Percentiles rank a stretch among this genome's conserved stretches.
Evolutionary conservation across 2,797 vertebrate genomes (phyloP).

Genomic region (Eutrigla gurnardus): DNA sequence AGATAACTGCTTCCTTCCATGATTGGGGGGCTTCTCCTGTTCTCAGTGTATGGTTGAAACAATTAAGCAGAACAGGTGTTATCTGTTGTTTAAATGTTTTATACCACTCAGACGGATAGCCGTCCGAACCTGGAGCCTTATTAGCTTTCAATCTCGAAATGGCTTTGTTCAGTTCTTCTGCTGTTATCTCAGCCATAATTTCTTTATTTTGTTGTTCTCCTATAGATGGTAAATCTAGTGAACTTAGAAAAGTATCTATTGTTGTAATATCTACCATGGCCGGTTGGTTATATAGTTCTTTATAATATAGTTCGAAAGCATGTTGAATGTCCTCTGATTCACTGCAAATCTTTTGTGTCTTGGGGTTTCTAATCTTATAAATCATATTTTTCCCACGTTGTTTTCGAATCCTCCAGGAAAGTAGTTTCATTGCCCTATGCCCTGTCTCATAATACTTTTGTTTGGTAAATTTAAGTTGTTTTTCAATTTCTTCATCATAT

Average conservation of each 20-base stretch:
- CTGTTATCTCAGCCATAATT: constrained; percentile 7
- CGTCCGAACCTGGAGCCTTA: background rate
- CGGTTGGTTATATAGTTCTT: background rate
- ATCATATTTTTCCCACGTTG: background rate
- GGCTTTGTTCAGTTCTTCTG: background rate
- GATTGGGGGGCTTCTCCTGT: background rate
- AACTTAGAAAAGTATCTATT: background rate
- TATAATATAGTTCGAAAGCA: background rate
- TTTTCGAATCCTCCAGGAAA: constrained; percentile 4
- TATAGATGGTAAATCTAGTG: constrained; percentile 1
- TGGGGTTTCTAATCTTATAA: background rate
- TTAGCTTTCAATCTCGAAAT: background rate
- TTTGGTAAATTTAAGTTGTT: constrained; percentile 11
- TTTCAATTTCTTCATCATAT: constrained; percentile 18
- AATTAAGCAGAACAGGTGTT: background rate
- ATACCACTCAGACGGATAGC: background rate
- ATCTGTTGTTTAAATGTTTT: background rate
- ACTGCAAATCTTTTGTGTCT: background rate
- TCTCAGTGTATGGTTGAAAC: background rate
- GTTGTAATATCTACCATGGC: background rate
- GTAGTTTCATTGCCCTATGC: background rate
- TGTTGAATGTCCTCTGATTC: background rate
- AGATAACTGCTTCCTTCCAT: background rate
- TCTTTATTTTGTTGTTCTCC: constrained; percentile 1
- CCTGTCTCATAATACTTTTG: constrained; percentile 15